Evolutionary conservation across 2,888 invertebrate genomes (phyloP).

Genomic region (Rhopalosiphum nymphaeae): DNA sequence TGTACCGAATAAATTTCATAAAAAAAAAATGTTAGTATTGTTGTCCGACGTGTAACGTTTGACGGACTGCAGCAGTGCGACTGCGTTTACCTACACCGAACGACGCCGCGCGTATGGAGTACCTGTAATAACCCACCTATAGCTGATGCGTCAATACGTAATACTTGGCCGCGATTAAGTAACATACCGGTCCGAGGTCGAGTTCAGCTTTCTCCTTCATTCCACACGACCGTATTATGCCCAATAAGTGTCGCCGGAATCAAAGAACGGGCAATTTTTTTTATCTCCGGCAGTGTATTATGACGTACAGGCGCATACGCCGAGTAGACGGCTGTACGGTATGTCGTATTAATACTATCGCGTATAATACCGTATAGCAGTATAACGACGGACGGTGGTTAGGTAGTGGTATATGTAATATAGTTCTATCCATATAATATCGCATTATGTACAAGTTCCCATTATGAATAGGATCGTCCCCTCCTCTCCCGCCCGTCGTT

Average conservation of each 20-base stretch:
- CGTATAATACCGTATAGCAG: not conserved
- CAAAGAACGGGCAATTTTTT: slow-evolving; percentile 7
- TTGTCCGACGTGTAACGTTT: not conserved
- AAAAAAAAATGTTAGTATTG: not conserved
- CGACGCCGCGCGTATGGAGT: not conserved
- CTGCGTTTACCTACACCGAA: slow-evolving; percentile 12
- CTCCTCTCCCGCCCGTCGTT: not conserved
- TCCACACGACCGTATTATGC: not conserved
- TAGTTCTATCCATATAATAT: not conserved
- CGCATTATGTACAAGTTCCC: not conserved
- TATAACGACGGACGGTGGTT: not conserved
- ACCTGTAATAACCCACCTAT: not conserved
- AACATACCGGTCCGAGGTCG: slow-evolving; percentile 64
- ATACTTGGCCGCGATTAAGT: slow-evolving; percentile 32
- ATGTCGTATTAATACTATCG: not conserved
- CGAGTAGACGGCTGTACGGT: not conserved
- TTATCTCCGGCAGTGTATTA: not conserved
- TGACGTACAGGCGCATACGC: not conserved
- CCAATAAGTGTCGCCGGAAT: not conserved
- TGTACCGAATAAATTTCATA: not conserved
- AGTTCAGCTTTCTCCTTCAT: slow-evolving; percentile 63
- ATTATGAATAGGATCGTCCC: not conserved
- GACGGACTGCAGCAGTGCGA: slow-evolving; percentile 7
- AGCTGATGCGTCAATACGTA: slow-evolving; percentile 38
- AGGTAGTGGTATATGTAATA: not conserved